Percentiles rank a stretch among this genome's conserved stretches.
phyloP scores from a whole-genome alignment of 2,888 invertebrate species.

The Rotaria macrura region DNA sequence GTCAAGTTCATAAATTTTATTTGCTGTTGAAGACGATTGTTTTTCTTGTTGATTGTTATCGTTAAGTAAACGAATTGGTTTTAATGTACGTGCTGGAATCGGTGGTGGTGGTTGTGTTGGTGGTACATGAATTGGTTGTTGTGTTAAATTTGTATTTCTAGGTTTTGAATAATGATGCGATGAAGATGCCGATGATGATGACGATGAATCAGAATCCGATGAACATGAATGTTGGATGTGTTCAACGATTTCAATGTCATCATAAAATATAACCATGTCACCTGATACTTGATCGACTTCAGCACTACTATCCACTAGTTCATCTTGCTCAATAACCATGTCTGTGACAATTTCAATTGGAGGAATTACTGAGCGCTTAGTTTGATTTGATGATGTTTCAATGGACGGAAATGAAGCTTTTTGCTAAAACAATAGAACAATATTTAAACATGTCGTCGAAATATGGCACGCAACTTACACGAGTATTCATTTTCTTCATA shows the following conservation, averaged over 20 bases:
- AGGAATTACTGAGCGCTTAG: neutral
- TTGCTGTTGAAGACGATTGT: neutral
- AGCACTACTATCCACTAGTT: neutral
- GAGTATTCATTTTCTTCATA: neutral
- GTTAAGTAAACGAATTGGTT: neutral
- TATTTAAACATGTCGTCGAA: neutral
- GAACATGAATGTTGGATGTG: neutral
- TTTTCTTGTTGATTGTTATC: neutral
- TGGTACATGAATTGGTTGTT: neutral
- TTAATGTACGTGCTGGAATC: slow-evolving; percentile 7
- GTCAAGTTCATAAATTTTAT: neutral
- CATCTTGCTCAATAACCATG: neutral
- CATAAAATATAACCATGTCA: slow-evolving; percentile 3
- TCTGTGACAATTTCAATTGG: neutral
- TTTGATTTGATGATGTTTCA: neutral
- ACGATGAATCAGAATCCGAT: neutral
- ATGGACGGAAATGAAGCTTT: neutral
- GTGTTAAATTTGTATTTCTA: neutral
- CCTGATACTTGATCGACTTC: neutral
- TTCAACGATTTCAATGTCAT: slow-evolving; percentile 20
- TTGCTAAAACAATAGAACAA: neutral
- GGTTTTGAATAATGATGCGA: neutral
- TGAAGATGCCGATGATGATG: neutral
- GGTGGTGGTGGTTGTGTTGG: neutral
- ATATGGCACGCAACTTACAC: neutral